These are phyloP conservation scores for Campoletis raptor DNA, from an alignment of 2,888 invertebrate species.

Conservation along the genomic window DNA sequence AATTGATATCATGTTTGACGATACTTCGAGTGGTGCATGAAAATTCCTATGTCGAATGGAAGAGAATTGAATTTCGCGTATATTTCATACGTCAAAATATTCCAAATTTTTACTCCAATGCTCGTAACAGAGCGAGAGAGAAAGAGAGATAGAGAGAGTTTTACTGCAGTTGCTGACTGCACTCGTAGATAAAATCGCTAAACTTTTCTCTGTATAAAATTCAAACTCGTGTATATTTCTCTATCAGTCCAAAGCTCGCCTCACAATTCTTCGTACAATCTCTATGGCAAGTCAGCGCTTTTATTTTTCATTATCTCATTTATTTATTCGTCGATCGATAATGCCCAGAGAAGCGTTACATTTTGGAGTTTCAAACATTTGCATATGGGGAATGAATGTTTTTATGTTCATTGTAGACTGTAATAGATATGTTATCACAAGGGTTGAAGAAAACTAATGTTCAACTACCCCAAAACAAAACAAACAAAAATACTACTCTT, in stretches of 20 bases:
- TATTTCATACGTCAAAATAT: slow-evolving; percentile 40
- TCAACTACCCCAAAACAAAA: not conserved
- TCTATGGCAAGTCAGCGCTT: not conserved
- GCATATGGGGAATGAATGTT: not conserved
- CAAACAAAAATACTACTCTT: not conserved
- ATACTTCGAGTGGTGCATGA: slow-evolving; percentile 22
- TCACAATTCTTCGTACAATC: not conserved
- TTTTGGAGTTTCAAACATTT: not conserved
- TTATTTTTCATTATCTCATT: not conserved
- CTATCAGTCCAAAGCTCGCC: not conserved
- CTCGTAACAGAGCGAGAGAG: not conserved
- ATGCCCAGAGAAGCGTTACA: not conserved
- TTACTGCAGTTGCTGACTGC: not conserved
- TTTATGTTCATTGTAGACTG: not conserved
- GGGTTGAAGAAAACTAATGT: not conserved
- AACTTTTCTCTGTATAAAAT: slow-evolving; percentile 26
- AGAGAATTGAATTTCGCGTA: slow-evolving; percentile 34
- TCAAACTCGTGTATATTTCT: not conserved
- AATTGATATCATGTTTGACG: slow-evolving; percentile 37
- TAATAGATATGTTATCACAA: not conserved
- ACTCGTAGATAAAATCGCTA: slow-evolving; percentile 36
- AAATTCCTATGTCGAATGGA: slow-evolving; percentile 21
- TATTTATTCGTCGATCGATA: not conserved
- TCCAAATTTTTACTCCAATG: slow-evolving; percentile 17
- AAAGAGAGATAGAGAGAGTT: not conserved